These are phyloP conservation scores for Temnothorax rugatulus DNA, from an alignment of 2,888 invertebrate species.

Conservation along the genomic window DNA sequence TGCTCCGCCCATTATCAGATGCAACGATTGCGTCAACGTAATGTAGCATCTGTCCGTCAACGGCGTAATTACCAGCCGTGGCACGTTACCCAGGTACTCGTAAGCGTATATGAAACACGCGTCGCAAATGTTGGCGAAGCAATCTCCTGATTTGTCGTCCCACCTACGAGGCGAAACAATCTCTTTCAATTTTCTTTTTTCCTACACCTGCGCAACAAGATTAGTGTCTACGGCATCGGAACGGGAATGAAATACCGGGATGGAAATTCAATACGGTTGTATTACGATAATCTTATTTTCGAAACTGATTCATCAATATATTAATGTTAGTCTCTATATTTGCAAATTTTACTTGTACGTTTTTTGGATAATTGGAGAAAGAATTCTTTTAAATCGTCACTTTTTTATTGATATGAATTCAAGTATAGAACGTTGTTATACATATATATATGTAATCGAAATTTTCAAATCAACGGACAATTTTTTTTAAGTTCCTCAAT, in stretches of 20 bases:
- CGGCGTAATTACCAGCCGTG: conserved; percentile 97
- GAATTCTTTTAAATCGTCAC: neutral
- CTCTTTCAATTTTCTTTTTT: conserved; percentile 38
- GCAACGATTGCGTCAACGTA: conserved; percentile 96
- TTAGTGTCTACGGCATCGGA: conserved; percentile 8
- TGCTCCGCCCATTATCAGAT: conserved; percentile 98
- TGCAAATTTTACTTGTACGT: neutral
- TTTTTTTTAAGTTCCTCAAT: neutral
- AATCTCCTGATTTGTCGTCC: conserved; percentile 93
- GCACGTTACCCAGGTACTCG: conserved; percentile 97
- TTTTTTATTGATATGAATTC: neutral
- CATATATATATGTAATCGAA: neutral
- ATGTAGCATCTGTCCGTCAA: conserved; percentile 98
- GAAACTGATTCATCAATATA: conserved; percentile 5
- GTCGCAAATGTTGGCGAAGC: conserved; percentile 97
- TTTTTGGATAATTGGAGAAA: neutral
- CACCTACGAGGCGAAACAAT: conserved; percentile 88
- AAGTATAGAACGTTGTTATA: neutral
- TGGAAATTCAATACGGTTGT: neutral
- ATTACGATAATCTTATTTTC: conserved; percentile 10
- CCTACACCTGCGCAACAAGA: conserved; percentile 28
- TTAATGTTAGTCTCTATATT: neutral
- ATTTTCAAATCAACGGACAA: neutral
- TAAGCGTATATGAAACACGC: conserved; percentile 97
- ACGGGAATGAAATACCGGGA: conserved; percentile 11